phyloP scores from a whole-genome alignment of 1,140 invertebrate species.

The Macrostomum lignano region DNA sequence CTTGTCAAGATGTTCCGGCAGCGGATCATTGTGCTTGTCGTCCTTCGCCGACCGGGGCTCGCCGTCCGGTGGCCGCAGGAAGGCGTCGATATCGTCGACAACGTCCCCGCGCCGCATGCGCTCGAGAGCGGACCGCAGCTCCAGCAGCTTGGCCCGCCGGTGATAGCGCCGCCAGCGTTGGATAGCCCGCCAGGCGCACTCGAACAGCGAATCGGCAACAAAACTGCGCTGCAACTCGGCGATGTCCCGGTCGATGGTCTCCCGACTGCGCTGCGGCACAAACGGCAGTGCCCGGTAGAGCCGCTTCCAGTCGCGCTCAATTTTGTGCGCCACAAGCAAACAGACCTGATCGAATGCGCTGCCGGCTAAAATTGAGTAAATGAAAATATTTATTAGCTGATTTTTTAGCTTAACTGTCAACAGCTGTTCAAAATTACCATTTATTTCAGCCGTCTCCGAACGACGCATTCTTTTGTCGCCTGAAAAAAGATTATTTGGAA shows the following conservation, averaged over 20 bases:
- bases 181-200: constrained; percentile 9
- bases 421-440: too few relatives aligned
- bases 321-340: constrained; percentile 10
- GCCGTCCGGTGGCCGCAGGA: too few relatives aligned
- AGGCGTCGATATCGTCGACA: constrained; percentile 9
- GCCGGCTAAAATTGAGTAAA: too few relatives aligned
- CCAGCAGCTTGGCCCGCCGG: constrained; percentile 11
- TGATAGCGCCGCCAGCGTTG: constrained; percentile 13
- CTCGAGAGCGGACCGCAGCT: constrained; percentile 9
- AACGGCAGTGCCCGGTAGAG: constrained; percentile 13
- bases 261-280: constrained; percentile 11
- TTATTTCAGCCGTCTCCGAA: too few relatives aligned
- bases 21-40: too few relatives aligned
- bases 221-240: constrained; percentile 12
- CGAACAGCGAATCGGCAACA: constrained; percentile 10
- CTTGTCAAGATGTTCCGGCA: too few relatives aligned
- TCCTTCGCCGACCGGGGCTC: too few relatives aligned
- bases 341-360: constrained; percentile 12
- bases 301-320: constrained; percentile 12
- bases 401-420: too few relatives aligned
- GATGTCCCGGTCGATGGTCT: constrained; percentile 15
- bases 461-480: too few relatives aligned
- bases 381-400: too few relatives aligned
- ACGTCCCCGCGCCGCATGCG: constrained; percentile 11
- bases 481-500: too few relatives aligned